Conservation (phyloP, 2,113 vertebrate genomes). For the Craseonycteris thonglongyai region DNA sequence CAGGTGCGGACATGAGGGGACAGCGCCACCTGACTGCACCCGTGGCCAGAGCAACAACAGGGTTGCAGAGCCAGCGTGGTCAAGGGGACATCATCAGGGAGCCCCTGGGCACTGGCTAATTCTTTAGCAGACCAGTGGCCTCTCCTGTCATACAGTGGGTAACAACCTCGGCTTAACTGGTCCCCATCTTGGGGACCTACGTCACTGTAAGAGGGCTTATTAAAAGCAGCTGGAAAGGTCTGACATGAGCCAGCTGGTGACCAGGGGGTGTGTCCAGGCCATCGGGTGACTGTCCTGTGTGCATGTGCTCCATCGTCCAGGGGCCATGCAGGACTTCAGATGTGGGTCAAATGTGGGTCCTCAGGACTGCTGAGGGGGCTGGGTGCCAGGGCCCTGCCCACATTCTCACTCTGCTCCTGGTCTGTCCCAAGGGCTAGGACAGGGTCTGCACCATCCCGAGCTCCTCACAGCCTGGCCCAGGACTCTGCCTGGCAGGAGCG, state of each 20-base stretch:
- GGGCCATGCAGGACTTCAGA: accelerated
- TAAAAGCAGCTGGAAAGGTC: background rate
- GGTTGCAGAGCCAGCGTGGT: background rate
- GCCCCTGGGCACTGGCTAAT: background rate
- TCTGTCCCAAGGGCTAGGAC: background rate
- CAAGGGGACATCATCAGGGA: background rate
- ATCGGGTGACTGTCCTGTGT: accelerated
- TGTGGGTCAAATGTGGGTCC: background rate
- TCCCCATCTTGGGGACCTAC: background rate
- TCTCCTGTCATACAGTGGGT: background rate
- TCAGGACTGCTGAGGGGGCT: background rate
- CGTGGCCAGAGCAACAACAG: background rate
- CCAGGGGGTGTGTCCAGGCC: background rate
- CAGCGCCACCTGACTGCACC: background rate
- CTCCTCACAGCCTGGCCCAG: background rate
- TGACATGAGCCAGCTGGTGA: background rate
- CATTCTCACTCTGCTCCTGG: background rate
- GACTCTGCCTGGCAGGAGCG: background rate
- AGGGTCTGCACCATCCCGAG: background rate
- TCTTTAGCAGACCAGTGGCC: background rate
- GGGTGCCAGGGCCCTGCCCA: background rate
- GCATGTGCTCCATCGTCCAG: background rate
- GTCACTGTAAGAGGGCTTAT: background rate
- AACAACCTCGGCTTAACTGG: background rate
- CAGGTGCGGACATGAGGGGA: background rate